phyloP scores from a whole-genome alignment of 1,140 invertebrate species.

The Bradynema listronoti region DNA sequence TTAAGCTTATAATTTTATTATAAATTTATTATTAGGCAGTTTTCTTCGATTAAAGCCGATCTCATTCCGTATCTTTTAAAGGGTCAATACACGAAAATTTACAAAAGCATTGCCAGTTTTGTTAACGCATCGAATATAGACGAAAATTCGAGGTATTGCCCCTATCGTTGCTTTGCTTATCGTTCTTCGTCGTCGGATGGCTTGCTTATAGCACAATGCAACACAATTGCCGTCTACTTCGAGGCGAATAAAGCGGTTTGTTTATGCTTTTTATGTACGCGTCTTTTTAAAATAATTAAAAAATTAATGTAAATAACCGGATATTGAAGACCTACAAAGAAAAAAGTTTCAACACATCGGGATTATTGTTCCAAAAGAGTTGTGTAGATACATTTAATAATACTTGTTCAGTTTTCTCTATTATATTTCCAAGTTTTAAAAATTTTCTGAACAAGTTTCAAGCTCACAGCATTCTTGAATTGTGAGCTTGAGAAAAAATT shows the following conservation, averaged over 20 bases:
- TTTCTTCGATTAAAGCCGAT: constrained; percentile 43
- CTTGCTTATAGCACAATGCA: constrained; percentile 33
- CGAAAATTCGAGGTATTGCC: neutral
- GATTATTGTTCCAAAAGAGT: too few relatives aligned
- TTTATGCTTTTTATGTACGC: too few relatives aligned
- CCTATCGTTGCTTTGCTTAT: constrained; percentile 33
- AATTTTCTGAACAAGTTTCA: too few relatives aligned
- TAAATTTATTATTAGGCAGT: constrained; percentile 25
- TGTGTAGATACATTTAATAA: too few relatives aligned
- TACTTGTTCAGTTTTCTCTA: too few relatives aligned
- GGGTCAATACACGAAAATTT: constrained; percentile 19
- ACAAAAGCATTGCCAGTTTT: neutral
- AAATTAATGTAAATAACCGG: too few relatives aligned
- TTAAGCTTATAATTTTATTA: neutral
- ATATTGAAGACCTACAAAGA: too few relatives aligned
- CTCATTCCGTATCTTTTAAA: constrained; percentile 33
- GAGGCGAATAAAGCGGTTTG: constrained; percentile 38
- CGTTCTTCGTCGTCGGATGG: constrained; percentile 11
- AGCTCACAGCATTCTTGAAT: too few relatives aligned
- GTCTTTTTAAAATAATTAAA: too few relatives aligned
- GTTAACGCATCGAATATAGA: neutral
- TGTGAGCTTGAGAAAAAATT: too few relatives aligned
- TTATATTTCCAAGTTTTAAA: too few relatives aligned
- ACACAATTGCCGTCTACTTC: constrained; percentile 39
- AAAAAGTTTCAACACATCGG: too few relatives aligned